Percentiles rank a stretch among this genome's conserved stretches.
Evolutionary conservation across 2,113 vertebrate species (phyloP).

Genomic region (Mesocricetus auratus): DNA sequence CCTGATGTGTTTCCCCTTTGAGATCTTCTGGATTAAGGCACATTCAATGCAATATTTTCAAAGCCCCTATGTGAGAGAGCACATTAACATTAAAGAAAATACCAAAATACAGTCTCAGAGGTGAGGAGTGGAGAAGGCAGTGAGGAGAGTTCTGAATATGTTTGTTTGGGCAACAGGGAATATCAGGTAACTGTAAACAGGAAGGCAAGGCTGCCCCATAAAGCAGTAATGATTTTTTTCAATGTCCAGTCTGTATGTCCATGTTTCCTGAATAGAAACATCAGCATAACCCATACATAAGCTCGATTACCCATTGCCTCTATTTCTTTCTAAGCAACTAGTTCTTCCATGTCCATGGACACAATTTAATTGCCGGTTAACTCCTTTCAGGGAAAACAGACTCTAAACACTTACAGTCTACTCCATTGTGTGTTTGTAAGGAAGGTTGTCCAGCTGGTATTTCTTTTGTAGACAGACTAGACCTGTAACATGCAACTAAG

Average conservation of each 20-base stretch:
- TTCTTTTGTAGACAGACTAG: conserved; percentile 7
- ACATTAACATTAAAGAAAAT: conserved; percentile 53
- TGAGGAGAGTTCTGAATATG: not conserved
- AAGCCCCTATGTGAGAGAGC: not conserved
- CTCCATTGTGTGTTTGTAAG: conserved; percentile 43
- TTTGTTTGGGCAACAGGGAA: not conserved
- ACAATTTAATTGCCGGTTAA: conserved; percentile 24
- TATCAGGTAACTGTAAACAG: not conserved
- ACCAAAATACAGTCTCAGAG: not conserved
- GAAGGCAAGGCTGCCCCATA: not conserved
- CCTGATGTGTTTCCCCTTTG: not conserved
- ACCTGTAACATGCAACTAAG: not conserved
- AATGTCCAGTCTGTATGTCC: not conserved
- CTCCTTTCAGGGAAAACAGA: not conserved
- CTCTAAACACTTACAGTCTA: conserved; percentile 31
- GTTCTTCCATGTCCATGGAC: not conserved
- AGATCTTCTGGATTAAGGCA: not conserved
- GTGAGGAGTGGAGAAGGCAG: not conserved
- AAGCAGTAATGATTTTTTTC: no score
- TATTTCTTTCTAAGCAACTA: not conserved
- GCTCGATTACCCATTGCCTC: conserved; percentile 16
- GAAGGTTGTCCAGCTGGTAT: not conserved
- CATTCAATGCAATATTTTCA: conserved; percentile 36
- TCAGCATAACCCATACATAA: not conserved
- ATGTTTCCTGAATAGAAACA: conserved; percentile 38